Base-by-base conservation (phyloP, 2,888 invertebrate genomes). In the Anoncus sp. region DNA sequence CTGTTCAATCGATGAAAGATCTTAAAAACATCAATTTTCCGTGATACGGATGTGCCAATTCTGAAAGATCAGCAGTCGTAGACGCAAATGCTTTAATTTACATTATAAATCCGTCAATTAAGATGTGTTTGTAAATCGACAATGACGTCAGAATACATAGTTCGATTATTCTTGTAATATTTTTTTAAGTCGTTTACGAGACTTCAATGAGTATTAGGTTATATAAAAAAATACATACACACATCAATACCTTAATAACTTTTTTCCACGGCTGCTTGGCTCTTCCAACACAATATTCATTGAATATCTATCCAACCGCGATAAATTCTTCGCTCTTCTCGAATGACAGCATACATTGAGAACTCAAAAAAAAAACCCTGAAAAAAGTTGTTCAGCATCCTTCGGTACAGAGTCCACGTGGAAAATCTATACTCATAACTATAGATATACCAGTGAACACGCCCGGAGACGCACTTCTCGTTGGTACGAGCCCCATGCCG, bases 381-480 rank as follows among this genome's bases (percentile, higher is more conserved):
- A n/a, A 1, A 4, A 65, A 66, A 67, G 62, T 20, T 18, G 53
- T 55, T 55, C 12, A 40, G 27, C 27, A 40, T 66, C 14, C 10
- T 38, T n/a, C 27, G 40, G 27, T 24, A 60, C 20, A 40, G 31
- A 63, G 69, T 35, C 4, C 38, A 45, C 14, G 45, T 12, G 45
- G 16, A 70, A 74, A 35, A 66, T 69, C 35, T 24, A 43, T 51
- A 38, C 35, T 38, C 60, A 49, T 55, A 53, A 57, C 27, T 65
- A 74, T 62, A 60, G 60, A 60, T 40, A 74, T 60, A 60, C n/a
- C n/a, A 38, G 18, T 22, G 35, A 51, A 31, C 63, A 55, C 55
- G 49, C 31, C 49, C 60, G 38, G 55, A 66, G 60, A 47, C 67
- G 66, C 70, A 65, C 69, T 73, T 63, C 71, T 57, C 74, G 69